phyloP scores from a whole-genome alignment of 2,113 vertebrate species.

The Callithrix jacchus region DNA sequence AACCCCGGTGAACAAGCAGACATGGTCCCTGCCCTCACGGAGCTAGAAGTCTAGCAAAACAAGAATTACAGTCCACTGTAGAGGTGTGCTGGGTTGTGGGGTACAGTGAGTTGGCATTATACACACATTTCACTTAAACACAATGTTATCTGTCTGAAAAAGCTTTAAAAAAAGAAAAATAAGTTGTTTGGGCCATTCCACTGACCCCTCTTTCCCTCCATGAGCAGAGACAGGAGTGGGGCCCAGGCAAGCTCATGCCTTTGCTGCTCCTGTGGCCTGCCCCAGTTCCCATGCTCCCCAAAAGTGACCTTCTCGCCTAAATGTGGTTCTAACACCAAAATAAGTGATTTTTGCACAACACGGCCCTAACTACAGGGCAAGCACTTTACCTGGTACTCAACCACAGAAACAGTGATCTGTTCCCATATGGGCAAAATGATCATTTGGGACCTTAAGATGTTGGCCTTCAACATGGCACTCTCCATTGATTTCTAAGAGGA shows the following conservation, averaged over 20 bases:
- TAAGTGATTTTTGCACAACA: background rate
- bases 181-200: background rate
- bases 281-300: background rate
- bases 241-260: background rate
- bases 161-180: background rate
- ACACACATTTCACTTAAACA: constrained; percentile 6
- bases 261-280: background rate
- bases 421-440: background rate
- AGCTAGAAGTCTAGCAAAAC: constrained; percentile 56
- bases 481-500: background rate
- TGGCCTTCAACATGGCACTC: background rate
- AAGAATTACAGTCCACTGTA: background rate
- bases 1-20: background rate
- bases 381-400: background rate
- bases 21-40: background rate
- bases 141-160: background rate
- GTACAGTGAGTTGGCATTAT: background rate
- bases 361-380: background rate
- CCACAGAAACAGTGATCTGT: background rate
- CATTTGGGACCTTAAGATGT: rapidly evolving
- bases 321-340: background rate
- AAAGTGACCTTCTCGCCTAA: background rate
- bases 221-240: background rate
- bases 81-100: background rate
- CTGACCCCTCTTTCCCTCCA: background rate